These are phyloP conservation scores for Torymus auratus DNA, from an alignment of 2,888 invertebrate genomes.

Conservation along the genomic window DNA sequence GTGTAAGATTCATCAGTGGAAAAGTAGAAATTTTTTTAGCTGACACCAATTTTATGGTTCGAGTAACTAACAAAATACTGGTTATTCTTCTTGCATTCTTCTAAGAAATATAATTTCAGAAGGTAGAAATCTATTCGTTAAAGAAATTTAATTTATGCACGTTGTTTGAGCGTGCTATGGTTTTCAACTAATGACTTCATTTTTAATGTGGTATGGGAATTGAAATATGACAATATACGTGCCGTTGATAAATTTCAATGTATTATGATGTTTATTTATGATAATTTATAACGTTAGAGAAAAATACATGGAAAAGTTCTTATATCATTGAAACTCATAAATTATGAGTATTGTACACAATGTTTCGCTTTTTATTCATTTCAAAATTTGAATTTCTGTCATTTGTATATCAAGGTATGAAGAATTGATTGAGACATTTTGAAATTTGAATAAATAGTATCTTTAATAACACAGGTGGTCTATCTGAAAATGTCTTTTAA, in stretches of 20 bases:
- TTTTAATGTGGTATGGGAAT: background rate
- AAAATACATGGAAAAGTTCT: too few species aligned
- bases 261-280: too few species aligned
- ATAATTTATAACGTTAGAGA: too few species aligned
- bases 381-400: too few species aligned
- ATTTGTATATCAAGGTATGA: too few species aligned
- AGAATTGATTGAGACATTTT: too few species aligned
- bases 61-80: constrained; percentile 17
- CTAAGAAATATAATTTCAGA: background rate
- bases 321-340: too few species aligned
- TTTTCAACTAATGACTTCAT: background rate
- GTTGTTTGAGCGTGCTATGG: background rate
- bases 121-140: background rate
- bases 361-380: too few species aligned
- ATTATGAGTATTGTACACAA: too few species aligned
- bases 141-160: constrained; percentile 16
- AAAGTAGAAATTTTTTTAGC: constrained; percentile 45
- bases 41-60: constrained; percentile 45
- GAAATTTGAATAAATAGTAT: too few species aligned
- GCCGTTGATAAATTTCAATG: background rate
- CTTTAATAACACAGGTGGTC: too few species aligned
- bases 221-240: background rate
- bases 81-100: constrained; percentile 10
- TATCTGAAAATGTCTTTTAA: too few species aligned
- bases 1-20: constrained; percentile 27